phyloP scores from a whole-genome alignment of 2,113 vertebrate genomes.

The Puffinus mauretanicus region DNA sequence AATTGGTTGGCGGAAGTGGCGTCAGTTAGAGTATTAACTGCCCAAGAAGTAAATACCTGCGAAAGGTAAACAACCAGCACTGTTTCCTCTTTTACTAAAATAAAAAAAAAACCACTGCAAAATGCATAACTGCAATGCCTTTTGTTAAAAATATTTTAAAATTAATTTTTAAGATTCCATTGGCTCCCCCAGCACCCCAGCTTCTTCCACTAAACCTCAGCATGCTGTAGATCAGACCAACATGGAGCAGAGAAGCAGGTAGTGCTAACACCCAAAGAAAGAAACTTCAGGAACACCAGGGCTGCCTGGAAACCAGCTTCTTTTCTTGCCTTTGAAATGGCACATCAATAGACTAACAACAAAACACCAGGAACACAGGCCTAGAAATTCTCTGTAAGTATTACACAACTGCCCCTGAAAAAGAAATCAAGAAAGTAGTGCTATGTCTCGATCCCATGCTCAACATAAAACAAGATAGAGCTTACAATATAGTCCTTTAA shows the following conservation, averaged over 20 bases:
- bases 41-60: not conserved
- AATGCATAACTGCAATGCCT: not conserved
- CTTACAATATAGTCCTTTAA: not conserved
- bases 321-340: conserved; percentile 22
- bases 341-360: conserved; percentile 6
- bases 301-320: conserved; percentile 19
- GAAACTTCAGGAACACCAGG: not conserved
- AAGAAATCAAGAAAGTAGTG: not conserved
- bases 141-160: not conserved
- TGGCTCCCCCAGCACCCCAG: not conserved
- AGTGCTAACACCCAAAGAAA: not conserved
- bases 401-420: not conserved
- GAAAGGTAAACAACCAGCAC: not conserved
- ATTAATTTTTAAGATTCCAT: not conserved
- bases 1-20: not conserved
- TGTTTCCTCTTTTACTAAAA: not conserved
- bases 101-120: not conserved
- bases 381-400: not conserved
- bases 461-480: not conserved
- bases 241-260: not conserved
- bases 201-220: not conserved
- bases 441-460: not conserved
- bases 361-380: not conserved
- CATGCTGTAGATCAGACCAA: not conserved
- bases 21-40: not conserved